These are phyloP conservation scores for Drusus annulatus DNA, from an alignment of 1,140 invertebrate species.

Conservation along the genomic window DNA sequence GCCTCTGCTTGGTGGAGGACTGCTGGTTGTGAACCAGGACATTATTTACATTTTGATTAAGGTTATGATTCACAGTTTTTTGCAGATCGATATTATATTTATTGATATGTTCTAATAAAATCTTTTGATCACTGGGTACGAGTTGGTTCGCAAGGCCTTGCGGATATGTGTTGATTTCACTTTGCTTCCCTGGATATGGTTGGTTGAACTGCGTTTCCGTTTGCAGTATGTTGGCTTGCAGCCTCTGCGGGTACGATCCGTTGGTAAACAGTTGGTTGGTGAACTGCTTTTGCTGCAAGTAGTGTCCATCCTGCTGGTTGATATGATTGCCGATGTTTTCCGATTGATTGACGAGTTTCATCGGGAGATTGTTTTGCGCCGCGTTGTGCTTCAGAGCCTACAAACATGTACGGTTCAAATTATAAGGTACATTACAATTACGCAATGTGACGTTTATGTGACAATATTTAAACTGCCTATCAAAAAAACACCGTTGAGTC, in stretches of 20 bases:
- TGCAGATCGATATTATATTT: constrained; percentile 62
- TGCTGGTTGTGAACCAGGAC: constrained; percentile 65
- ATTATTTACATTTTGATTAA: constrained; percentile 51
- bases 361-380: constrained; percentile 70
- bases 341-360: constrained; percentile 69
- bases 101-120: constrained; percentile 66
- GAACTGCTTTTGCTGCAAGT: constrained; percentile 66
- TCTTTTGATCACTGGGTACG: constrained; percentile 64
- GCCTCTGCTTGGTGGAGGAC: constrained; percentile 64
- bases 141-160: constrained; percentile 65
- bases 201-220: constrained; percentile 52
- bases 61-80: constrained; percentile 55
- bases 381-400: constrained; percentile 70
- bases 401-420: neutral
- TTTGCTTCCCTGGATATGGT: constrained; percentile 66
- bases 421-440: neutral
- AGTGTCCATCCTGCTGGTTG: constrained; percentile 70
- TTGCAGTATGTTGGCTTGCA: constrained; percentile 65
- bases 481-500: neutral
- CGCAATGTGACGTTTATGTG: neutral
- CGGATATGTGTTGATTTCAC: constrained; percentile 63
- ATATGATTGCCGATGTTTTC: constrained; percentile 69
- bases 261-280: constrained; percentile 59
- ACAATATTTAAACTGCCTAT: neutral
- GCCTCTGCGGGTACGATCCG: constrained; percentile 63